Conservation (phyloP, 2,797 vertebrate species). For the Echiichthys vipera region DNA sequence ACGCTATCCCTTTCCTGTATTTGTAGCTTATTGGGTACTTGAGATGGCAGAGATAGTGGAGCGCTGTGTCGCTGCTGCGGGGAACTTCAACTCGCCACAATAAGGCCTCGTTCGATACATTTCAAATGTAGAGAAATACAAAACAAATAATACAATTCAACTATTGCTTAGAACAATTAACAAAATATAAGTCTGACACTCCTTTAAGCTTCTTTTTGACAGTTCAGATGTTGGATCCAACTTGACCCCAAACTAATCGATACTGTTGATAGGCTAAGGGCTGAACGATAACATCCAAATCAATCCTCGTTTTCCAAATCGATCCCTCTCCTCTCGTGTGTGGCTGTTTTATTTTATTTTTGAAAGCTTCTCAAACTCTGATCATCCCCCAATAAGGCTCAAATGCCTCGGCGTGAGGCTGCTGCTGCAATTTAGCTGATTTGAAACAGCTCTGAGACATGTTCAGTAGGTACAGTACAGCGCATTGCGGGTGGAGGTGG, state of each 20-base stretch:
- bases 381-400: slow-evolving; percentile 15
- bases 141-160: neutral
- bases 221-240: neutral
- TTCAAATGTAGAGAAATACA: neutral
- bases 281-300: slow-evolving; percentile 9
- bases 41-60: slow-evolving; percentile 34
- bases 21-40: slow-evolving; percentile 64
- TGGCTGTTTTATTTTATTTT: neutral
- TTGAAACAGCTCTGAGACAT: slow-evolving; percentile 59
- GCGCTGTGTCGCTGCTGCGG: neutral
- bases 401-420: slow-evolving; percentile 26
- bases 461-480: slow-evolving; percentile 57
- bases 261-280: slow-evolving; percentile 6
- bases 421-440: neutral
- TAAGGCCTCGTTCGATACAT: neutral
- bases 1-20: slow-evolving; percentile 80
- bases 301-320: slow-evolving; percentile 5
- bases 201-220: neutral
- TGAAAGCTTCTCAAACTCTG: slow-evolving; percentile 7
- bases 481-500: no score
- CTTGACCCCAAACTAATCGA: slow-evolving; percentile 31
- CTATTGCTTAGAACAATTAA: neutral
- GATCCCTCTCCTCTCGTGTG: slow-evolving; percentile 2
- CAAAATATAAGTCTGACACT: neutral
- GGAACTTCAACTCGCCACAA: neutral